Conservation (phyloP, 2,113 vertebrate genomes). For the Neolamprologus tretocephalus region DNA sequence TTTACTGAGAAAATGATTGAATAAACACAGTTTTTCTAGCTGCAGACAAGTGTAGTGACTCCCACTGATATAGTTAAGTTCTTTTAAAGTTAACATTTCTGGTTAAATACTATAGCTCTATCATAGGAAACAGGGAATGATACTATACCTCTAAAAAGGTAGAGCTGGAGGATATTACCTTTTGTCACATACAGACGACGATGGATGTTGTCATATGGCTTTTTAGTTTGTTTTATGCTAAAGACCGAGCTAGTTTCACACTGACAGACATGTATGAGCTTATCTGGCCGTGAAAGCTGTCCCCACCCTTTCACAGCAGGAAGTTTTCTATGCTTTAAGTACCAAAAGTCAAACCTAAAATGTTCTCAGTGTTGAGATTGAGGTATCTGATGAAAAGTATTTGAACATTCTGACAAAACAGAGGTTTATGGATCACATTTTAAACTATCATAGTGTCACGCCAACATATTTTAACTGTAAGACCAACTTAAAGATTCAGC, state of each 20-base stretch:
- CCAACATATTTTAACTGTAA: not conserved
- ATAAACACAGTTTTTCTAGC: fast-evolving
- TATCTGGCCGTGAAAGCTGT: not conserved
- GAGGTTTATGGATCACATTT: not conserved
- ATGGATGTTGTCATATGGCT: not conserved
- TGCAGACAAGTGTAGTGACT: not conserved
- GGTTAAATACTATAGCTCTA: not conserved
- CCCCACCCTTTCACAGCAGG: not conserved
- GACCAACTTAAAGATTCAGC: not conserved
- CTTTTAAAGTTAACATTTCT: not conserved
- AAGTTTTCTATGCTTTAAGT: not conserved
- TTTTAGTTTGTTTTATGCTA: not conserved
- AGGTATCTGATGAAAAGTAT: not conserved
- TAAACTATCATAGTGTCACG: not conserved
- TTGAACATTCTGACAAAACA: not conserved
- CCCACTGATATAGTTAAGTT: not conserved
- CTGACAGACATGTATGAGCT: not conserved
- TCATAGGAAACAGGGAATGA: not conserved
- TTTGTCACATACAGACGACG: not conserved
- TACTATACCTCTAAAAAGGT: not conserved
- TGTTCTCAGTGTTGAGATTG: not conserved
- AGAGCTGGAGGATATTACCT: not conserved
- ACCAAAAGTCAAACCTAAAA: not conserved
- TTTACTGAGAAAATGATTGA: not conserved
- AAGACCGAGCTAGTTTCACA: not conserved